Percentiles rank a stretch among this genome's conserved stretches.
phyloP scores from a whole-genome alignment of 2,113 vertebrate species.

The Leuciscus idus region DNA sequence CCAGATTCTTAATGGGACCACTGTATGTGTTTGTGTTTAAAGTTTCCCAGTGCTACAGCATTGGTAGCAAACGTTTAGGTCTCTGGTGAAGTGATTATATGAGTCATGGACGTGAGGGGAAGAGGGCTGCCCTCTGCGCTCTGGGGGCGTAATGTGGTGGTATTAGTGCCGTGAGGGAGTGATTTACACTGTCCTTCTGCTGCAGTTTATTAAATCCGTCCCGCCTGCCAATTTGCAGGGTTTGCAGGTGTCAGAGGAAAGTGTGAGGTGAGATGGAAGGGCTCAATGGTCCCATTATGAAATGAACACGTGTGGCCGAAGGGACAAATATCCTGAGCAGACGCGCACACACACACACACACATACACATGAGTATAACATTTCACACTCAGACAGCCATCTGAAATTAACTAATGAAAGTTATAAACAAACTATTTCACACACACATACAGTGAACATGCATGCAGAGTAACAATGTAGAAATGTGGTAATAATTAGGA shows the following conservation, averaged over 20 bases:
- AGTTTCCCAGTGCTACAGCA: not conserved
- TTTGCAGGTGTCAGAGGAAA: slow-evolving; percentile 72
- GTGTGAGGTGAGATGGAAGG: slow-evolving; percentile 70
- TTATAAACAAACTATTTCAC: slow-evolving; percentile 17
- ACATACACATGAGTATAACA: not conserved
- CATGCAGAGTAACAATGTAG: not conserved
- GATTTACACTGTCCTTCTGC: slow-evolving; percentile 73
- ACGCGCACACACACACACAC: slow-evolving; percentile 17
- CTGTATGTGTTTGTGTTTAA: not conserved
- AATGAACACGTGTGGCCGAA: slow-evolving; percentile 53
- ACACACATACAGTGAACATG: not conserved
- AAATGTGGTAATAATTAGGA: slow-evolving; percentile 18
- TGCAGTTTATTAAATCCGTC: slow-evolving; percentile 70
- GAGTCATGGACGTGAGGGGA: slow-evolving; percentile 46
- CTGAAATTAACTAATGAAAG: not conserved
- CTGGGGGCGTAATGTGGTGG: slow-evolving; percentile 56
- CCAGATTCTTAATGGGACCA: not conserved
- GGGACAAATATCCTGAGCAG: slow-evolving; percentile 29
- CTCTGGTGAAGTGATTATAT: slow-evolving; percentile 56
- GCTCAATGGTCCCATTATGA: slow-evolving; percentile 72
- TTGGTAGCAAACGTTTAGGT: slow-evolving; percentile 21
- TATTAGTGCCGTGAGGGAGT: slow-evolving; percentile 61
- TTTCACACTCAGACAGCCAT: slow-evolving; percentile 15
- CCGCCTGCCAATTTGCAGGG: slow-evolving; percentile 73
- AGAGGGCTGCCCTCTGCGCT: slow-evolving; percentile 44